Evolutionary conservation across 2,113 vertebrate species (phyloP).

Genomic region (Cnemophilus loriae): DNA sequence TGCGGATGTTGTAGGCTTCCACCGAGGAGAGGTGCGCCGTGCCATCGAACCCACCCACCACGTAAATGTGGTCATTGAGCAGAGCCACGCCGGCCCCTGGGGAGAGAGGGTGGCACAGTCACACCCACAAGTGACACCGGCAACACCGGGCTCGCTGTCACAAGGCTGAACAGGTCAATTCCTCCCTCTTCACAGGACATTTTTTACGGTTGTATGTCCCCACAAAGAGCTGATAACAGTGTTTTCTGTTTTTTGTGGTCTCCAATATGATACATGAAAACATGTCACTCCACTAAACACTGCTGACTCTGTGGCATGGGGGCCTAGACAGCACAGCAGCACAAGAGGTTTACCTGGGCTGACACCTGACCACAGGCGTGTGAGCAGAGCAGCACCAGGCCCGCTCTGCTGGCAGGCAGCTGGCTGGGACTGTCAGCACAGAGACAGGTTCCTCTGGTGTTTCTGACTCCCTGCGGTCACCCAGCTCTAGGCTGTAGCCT

Average conservation of each 20-base stretch:
- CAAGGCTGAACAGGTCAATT: neutral
- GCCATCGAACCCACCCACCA: slow-evolving; percentile 96
- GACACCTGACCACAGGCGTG: neutral
- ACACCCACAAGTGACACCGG: fast-evolving
- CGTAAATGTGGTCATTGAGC: slow-evolving; percentile 96
- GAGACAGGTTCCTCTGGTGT: neutral
- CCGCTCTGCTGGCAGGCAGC: neutral
- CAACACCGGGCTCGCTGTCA: fast-evolving
- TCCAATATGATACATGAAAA: neutral
- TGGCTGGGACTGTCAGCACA: neutral
- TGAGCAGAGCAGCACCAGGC: neutral
- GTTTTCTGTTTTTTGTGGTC: neutral
- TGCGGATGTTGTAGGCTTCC: slow-evolving; percentile 95
- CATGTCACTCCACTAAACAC: neutral
- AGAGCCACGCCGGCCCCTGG: slow-evolving; percentile 92
- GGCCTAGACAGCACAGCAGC: neutral
- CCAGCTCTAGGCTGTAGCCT: neutral
- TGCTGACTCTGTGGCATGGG: neutral
- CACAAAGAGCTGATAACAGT: neutral
- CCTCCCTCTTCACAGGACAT: neutral
- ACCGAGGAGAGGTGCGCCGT: slow-evolving; percentile 94
- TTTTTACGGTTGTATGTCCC: neutral
- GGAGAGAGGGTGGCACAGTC: neutral
- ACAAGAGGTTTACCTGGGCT: neutral
- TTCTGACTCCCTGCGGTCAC: neutral